phyloP scores from a whole-genome alignment of 2,797 vertebrate genomes.

The Cyprinodon diabolis region DNA sequence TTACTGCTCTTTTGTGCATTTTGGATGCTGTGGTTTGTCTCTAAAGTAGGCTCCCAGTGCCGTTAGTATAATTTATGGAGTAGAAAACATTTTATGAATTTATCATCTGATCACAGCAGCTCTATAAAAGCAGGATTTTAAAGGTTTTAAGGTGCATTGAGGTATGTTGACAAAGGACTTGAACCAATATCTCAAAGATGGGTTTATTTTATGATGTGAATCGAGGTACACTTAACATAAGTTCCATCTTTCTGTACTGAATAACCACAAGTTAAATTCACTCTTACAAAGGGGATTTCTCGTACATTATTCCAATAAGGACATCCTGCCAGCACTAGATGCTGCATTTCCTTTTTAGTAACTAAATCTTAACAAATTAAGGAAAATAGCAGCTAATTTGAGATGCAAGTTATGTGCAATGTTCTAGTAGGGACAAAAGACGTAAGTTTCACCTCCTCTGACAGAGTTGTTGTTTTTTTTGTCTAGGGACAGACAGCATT shows the following conservation, averaged over 20 bases:
- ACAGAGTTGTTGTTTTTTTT: not conserved
- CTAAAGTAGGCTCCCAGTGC: not conserved
- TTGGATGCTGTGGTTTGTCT: not conserved
- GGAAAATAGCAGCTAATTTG: constrained; percentile 6
- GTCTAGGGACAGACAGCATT: not conserved
- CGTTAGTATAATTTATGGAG: not conserved
- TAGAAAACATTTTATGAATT: not conserved
- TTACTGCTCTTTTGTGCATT: not conserved
- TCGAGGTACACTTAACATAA: not conserved
- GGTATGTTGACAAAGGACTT: not conserved
- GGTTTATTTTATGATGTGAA: not conserved
- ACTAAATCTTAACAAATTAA: not conserved
- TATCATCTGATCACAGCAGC: not conserved
- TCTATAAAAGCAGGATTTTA: not conserved
- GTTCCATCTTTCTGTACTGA: not conserved
- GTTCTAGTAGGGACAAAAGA: not conserved
- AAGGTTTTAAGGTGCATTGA: too few relatives aligned
- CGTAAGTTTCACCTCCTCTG: not conserved
- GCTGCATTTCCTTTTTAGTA: not conserved
- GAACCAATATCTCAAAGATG: not conserved
- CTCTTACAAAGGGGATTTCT: not conserved
- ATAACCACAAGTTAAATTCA: not conserved
- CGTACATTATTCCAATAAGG: not conserved
- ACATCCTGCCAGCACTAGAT: constrained; percentile 7
- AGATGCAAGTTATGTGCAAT: not conserved